Evolutionary conservation across 1,140 invertebrate species (phyloP).

Genomic region (Drosophila santomea): DNA sequence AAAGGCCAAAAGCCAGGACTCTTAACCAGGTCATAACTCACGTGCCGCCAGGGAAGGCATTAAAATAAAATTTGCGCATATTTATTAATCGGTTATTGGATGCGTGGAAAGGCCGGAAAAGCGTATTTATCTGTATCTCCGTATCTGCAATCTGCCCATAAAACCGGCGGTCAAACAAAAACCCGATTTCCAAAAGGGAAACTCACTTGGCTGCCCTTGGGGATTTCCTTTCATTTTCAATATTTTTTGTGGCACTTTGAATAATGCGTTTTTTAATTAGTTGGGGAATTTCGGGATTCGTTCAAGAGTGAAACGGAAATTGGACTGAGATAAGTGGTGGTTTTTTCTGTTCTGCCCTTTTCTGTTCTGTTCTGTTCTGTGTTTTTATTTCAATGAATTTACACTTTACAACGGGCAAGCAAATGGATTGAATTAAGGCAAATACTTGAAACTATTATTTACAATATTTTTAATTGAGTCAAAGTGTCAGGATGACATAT

Average conservation of each 20-base stretch:
- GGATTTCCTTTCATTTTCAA: constrained; percentile 25
- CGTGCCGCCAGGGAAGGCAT: constrained; percentile 34
- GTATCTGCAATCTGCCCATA: constrained; percentile 20
- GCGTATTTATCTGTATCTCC: constrained; percentile 13
- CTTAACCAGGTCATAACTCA: constrained; percentile 54
- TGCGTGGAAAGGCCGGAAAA: constrained; percentile 28
- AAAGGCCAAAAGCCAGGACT: constrained; percentile 26
- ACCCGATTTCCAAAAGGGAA: constrained; percentile 41
- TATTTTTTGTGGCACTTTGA: constrained; percentile 28
- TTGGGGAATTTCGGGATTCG: constrained; percentile 24
- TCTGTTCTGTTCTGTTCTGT: background rate
- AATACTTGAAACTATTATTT: background rate
- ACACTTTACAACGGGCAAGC: background rate
- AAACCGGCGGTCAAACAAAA: constrained; percentile 25
- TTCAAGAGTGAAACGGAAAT: constrained; percentile 19
- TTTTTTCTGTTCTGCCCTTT: background rate
- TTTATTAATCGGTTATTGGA: constrained; percentile 71
- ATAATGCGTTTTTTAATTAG: constrained; percentile 48
- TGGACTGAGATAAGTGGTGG: background rate
- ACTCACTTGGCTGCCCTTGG: constrained; percentile 19
- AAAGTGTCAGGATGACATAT: background rate
- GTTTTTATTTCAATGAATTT: background rate
- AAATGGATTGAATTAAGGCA: background rate
- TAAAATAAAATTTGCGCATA: constrained; percentile 69
- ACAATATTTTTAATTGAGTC: too few relatives aligned